Base-by-base conservation (phyloP, 1,140 invertebrate genomes). In the Oscheius sp. region DNA sequence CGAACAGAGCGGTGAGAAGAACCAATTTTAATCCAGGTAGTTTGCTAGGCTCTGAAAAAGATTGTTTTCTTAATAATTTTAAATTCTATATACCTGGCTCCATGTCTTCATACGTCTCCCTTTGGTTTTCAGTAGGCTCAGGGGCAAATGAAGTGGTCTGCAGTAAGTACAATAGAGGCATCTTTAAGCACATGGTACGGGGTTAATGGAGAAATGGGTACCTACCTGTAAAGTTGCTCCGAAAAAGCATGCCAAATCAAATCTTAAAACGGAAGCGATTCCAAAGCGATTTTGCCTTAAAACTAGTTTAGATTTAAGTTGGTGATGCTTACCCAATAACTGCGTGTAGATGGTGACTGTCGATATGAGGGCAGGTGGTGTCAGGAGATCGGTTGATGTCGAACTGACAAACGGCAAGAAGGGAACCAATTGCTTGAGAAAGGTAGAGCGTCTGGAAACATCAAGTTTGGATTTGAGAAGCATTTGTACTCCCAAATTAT, bases 21-120 rank as follows among this genome's bases (percentile, higher is more conserved):
- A 68, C 55, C 18, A 68, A 42, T 42, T 68, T 68, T 1, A 68
- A 36, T 42, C 67, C 55, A 35, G 49, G 52, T 1, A 68, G 32
- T 32, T 68, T 55, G 28, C 67, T 68, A 29, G 52, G 67, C 45
- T 68, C 67, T 68, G 35, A 35, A 67, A 55, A 34, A 7, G 26
- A 10, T 35, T 31, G 4, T 26, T n/a, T 20, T 38, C 29, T 26
- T 18, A 20, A 42, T 34, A 63, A 63, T 18, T 3, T 1, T 63
- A 63, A 34, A 26, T 31, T 0, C 38, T 65, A 26, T 45, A 10
- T 4, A 55, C 49, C 49, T 55, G 7, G 15, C 15, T 55, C 49
- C 15, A 26, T 23, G 49, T 55, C 49, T 4, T 55, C 49, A 23
- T 55, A 55, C 15, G 49, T 55, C 15, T 55, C 49, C 28, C 49